Percentiles rank a stretch among this genome's conserved stretches.
These are phyloP conservation scores for Eumacrocentrus americanus DNA, from an alignment of 2,888 invertebrate genomes.

Conservation along the genomic window DNA sequence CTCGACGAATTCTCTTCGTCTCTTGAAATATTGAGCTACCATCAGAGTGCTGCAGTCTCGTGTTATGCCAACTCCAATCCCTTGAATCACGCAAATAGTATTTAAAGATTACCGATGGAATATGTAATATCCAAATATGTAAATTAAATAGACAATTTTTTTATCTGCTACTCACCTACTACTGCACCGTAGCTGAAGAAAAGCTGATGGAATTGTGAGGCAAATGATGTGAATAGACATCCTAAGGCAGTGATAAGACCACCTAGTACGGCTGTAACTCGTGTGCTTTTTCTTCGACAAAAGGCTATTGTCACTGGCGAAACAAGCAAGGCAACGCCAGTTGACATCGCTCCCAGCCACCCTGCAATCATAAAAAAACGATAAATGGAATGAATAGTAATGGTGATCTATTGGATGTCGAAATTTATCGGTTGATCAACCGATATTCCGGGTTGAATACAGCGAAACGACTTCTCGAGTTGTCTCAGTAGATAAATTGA, in stretches of 20 bases:
- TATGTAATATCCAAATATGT: too few relatives aligned
- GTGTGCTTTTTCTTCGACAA: slow-evolving; percentile 84
- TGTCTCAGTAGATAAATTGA: too few relatives aligned
- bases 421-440: too few relatives aligned
- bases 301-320: slow-evolving; percentile 85
- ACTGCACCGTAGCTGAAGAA: slow-evolving; percentile 80
- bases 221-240: slow-evolving; percentile 88
- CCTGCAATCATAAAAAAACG: slow-evolving; percentile 69
- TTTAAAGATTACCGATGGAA: too few relatives aligned
- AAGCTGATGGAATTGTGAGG: slow-evolving; percentile 86
- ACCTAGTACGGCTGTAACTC: slow-evolving; percentile 85
- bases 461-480: too few relatives aligned
- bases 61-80: slow-evolving; percentile 84
- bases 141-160: too few relatives aligned
- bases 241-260: slow-evolving; percentile 85
- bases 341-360: slow-evolving; percentile 81
- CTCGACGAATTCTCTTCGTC: slow-evolving; percentile 83
- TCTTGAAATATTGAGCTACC: slow-evolving; percentile 90
- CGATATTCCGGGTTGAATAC: too few relatives aligned
- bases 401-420: too few relatives aligned
- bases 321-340: slow-evolving; percentile 78
- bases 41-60: slow-evolving; percentile 86
- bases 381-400: too few relatives aligned
- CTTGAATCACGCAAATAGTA: too few relatives aligned
- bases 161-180: slow-evolving; percentile 59